Evolutionary conservation across 2,888 invertebrate genomes (phyloP).

Genomic region (Pseudococcus viburni): DNA sequence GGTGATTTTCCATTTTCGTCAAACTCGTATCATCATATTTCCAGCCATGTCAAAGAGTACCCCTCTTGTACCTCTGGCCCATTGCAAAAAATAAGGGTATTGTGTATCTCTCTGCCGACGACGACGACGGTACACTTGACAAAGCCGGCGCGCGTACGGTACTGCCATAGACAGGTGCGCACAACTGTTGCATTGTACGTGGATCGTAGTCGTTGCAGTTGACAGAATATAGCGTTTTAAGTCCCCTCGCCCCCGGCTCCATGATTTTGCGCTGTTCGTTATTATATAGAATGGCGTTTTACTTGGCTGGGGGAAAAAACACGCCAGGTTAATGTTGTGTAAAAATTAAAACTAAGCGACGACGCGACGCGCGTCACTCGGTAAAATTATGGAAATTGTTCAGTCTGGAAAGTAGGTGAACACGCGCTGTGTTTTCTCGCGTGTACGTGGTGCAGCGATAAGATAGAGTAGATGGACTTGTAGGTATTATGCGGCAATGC

Average conservation of each 20-base stretch:
- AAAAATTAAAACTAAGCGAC: conserved; percentile 18
- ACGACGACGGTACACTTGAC: not conserved
- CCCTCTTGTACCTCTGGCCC: not conserved
- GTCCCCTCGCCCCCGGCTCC: not conserved
- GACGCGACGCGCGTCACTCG: not conserved
- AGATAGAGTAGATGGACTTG: too few species aligned
- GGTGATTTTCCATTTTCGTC: not conserved
- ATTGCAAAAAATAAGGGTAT: not conserved
- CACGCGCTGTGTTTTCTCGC: conserved; percentile 2
- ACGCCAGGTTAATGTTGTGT: conserved; percentile 29
- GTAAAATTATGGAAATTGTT: conserved; percentile 10
- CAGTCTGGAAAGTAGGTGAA: conserved; percentile 38
- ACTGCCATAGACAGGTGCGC: conserved; percentile 7
- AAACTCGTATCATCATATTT: not conserved
- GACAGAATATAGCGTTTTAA: conserved; percentile 6
- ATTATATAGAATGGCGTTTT: not conserved
- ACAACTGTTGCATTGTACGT: conserved; percentile 40
- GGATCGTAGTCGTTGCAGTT: conserved; percentile 28
- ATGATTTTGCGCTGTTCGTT: not conserved
- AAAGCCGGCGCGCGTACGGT: not conserved
- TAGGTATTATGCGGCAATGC: too few species aligned
- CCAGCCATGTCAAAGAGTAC: not conserved
- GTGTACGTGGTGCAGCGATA: not conserved
- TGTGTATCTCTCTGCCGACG: not conserved
- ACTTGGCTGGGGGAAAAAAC: not conserved